Base-by-base conservation (phyloP, 2,888 invertebrate species). In the Pristionchus japonicus region DNA sequence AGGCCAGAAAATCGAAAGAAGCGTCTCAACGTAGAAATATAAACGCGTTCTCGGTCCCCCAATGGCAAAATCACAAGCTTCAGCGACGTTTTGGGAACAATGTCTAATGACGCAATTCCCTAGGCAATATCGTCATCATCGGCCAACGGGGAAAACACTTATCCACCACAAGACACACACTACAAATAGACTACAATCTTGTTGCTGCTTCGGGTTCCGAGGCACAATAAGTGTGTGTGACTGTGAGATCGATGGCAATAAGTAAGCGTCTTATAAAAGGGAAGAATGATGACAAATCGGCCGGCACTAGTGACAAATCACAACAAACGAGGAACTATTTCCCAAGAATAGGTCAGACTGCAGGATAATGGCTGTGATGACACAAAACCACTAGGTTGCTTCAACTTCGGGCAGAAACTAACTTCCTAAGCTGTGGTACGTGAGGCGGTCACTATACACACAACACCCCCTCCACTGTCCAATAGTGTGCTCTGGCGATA, bases 261-360 rank as follows among this genome's bases (percentile, higher is more conserved):
- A 57, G 23, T 57, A 57, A 70, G 77, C 77, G 77, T 43, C 77
- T 77, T 77, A 77, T 77, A 77, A 77, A 77, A 43, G 43, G 43
- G 43, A 20, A 20, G 27, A 47, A 77, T 47, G 77, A 77, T 77
- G 77, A 77, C 77, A 77, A 77, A 77, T 77, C 40, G n/a, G 77
- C 23, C 15, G 74, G 7, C n/a, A 20, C 40, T 11, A 9, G 34
- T 43, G 77, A 43, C 43, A 77, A 43, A 43, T 77, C 77, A 77
- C 40, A 77, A 47, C 43, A 47, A n/a, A n/a, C 34, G 37, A 4
- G 37, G 17, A 64, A 43, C 43, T n/a, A 9, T 15, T 43, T 43
- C 27, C 34, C 11, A 1, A 27, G 70, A 37, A 23, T 20, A 9
- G 13, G 40, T 1, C 27, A 77, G 17, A 77, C 20, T 77, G 37